Evolutionary conservation across 2,113 vertebrate species (phyloP).

Genomic region (Larimichthys crocea): DNA sequence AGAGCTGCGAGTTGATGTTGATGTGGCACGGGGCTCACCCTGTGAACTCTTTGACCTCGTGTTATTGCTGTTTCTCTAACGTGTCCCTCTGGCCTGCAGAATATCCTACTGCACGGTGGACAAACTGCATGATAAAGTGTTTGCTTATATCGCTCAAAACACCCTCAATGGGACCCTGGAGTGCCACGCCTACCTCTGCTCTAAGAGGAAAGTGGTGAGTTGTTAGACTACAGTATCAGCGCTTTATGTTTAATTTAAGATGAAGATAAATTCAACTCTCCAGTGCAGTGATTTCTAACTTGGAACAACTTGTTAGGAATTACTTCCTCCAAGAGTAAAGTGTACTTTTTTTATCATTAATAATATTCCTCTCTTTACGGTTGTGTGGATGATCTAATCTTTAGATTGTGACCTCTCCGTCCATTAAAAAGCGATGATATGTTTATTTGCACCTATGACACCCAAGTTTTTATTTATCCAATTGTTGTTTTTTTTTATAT

Average conservation of each 20-base stretch:
- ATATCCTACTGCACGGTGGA: slow-evolving; percentile 98
- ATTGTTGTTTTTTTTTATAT: background rate
- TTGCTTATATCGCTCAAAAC: slow-evolving; percentile 95
- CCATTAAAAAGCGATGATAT: background rate
- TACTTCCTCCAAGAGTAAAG: background rate
- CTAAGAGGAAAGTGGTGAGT: slow-evolving; percentile 95
- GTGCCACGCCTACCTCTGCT: slow-evolving; percentile 95
- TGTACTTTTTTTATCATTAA: background rate
- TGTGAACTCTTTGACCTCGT: background rate
- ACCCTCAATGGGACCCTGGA: slow-evolving; percentile 91
- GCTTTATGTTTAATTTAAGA: background rate
- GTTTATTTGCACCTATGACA: background rate
- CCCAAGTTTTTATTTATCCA: background rate
- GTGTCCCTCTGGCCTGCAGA: slow-evolving; percentile 76
- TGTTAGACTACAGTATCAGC: background rate
- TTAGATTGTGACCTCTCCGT: background rate
- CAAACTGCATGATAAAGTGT: slow-evolving; percentile 93
- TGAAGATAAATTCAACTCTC: background rate
- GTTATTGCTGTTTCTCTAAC: slow-evolving; percentile 24
- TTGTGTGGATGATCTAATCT: background rate
- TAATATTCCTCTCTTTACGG: background rate
- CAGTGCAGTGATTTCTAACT: background rate
- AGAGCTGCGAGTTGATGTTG: background rate
- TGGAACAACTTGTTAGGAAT: background rate
- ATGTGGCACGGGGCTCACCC: background rate